These are phyloP conservation scores for Euura saliciscinereae DNA, from an alignment of 1,140 invertebrate genomes.

Conservation along the genomic window DNA sequence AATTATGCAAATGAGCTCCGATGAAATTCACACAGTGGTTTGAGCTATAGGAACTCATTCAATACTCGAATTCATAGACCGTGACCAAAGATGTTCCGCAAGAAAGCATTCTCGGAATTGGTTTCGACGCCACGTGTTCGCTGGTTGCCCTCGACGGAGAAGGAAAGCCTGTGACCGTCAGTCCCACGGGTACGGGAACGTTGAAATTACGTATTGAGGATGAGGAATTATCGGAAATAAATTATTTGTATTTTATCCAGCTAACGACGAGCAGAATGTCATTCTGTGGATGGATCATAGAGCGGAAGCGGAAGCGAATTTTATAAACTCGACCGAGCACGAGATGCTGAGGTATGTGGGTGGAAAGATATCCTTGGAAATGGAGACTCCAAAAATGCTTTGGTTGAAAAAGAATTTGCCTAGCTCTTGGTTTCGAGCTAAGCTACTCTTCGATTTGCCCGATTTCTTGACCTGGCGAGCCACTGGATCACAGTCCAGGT, in stretches of 20 bases:
- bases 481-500: constrained; percentile 76
- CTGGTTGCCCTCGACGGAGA: constrained; percentile 80
- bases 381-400: constrained; percentile 94
- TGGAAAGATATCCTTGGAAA: constrained; percentile 91
- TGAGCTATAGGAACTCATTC: constrained; percentile 26
- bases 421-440: constrained; percentile 71
- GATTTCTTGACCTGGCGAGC: constrained; percentile 95
- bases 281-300: constrained; percentile 98
- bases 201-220: background rate
- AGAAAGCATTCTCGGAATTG: constrained; percentile 78
- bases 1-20: background rate
- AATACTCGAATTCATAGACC: constrained; percentile 54
- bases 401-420: constrained; percentile 89
- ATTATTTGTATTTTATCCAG: constrained; percentile 45
- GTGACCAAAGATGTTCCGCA: constrained; percentile 64
- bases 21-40: constrained; percentile 15
- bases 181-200: constrained; percentile 65
- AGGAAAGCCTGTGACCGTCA: constrained; percentile 76
- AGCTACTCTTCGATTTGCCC: constrained; percentile 88
- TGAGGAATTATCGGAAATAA: background rate
- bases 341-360: constrained; percentile 85
- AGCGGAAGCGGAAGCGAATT: constrained; percentile 79
- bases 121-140: constrained; percentile 97
- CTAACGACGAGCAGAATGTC: constrained; percentile 78
- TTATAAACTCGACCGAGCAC: constrained; percentile 82